phyloP scores from a whole-genome alignment of 2,797 vertebrate genomes.

The Dermochelys coriacea region DNA sequence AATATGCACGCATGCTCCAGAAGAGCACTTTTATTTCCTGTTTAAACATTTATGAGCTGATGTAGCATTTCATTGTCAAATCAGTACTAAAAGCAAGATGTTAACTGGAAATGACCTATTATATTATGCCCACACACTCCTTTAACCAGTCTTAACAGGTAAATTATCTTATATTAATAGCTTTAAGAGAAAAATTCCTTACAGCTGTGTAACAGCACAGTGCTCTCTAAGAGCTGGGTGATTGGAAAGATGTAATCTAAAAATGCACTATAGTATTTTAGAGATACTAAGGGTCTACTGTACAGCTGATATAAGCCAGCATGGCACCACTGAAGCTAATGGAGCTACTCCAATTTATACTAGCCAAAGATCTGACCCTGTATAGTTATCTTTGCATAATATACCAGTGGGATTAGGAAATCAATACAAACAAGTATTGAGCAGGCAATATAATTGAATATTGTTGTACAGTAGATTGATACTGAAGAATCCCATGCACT shows the following conservation, averaged over 20 bases:
- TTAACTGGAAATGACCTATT: slow-evolving; percentile 29
- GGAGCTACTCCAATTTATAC: background rate
- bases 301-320: background rate
- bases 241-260: background rate
- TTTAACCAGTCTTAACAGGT: slow-evolving; percentile 1
- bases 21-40: background rate
- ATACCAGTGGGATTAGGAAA: background rate
- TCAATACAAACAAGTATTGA: background rate
- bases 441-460: background rate
- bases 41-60: slow-evolving; percentile 9
- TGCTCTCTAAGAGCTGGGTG: background rate
- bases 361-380: background rate
- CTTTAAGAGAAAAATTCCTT: slow-evolving; percentile 30
- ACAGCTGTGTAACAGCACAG: background rate
- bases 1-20: background rate
- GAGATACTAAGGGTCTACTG: background rate
- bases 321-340: background rate
- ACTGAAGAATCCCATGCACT: no score
- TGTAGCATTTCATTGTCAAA: background rate
- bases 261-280: background rate
- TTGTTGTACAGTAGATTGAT: background rate
- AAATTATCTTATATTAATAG: slow-evolving; percentile 18
- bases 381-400: background rate
- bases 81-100: background rate
- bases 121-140: background rate